Evolutionary conservation across 1,140 invertebrate species (phyloP), one percentile per base, ranked within the genome.

Genomic region (Heterodera carotae): DNA sequence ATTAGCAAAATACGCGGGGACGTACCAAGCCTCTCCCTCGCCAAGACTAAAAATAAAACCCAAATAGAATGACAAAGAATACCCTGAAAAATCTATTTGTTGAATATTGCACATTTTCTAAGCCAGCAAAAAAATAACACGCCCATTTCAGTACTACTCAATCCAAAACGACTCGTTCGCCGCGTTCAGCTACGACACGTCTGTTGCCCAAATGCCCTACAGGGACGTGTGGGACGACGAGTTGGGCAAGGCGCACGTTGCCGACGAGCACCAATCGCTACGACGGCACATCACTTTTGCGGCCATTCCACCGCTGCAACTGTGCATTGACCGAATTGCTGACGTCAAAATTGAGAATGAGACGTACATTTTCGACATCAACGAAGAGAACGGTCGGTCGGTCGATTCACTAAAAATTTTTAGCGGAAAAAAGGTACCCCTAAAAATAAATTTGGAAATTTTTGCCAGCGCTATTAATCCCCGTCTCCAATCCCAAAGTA

Each of bases 341-440:
- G 86, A 86, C 76, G 85, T 88, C 7, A 76, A 69, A 27, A 80
- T 88, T 62, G 62, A 86, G 48, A 86, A 96, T 85, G 93, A 94
- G 88, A 95, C 93, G 69, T 96, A 94, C 85, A 91, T 93, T 62
- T 96, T 95, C 86, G 93, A 97, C 88, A 93, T 92, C 56, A 91
- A 92, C 85, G 91, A 94, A 69, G 88, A 91, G 48, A 88, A 91
- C 84, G 90, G 91, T 73, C 91, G 91, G 72, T 27, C 22, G n/a
- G n/a, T n/a, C n/a, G n/a, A n/a, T n/a, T n/a, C n/a, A n/a, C n/a
- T n/a, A n/a, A n/a, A n/a, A n/a, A n/a, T n/a, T n/a, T n/a, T n/a
- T n/a, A n/a, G n/a, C n/a, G n/a, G n/a, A n/a, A n/a, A n/a, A n/a
- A n/a, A n/a, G n/a, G n/a, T n/a, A n/a, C n/a, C n/a, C n/a, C n/a